Conservation (phyloP, 2,113 vertebrate genomes). For the crab-eating macaque (Macaca fascicularis) region DNA sequence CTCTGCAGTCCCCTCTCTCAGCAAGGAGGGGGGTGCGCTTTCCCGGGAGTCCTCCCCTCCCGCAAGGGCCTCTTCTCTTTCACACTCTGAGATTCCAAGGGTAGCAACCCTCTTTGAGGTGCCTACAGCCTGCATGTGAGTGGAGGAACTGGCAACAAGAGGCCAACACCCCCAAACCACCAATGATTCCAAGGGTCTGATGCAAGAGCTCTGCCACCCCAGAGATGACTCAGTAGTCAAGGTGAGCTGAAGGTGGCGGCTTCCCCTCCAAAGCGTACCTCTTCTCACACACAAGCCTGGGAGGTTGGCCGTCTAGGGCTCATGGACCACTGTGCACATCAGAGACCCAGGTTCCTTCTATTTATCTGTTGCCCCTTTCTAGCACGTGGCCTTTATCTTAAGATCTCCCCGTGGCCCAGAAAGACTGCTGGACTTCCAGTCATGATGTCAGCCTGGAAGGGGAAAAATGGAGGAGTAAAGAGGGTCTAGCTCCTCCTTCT, state of each 20-base stretch:
- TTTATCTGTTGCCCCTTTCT: neutral
- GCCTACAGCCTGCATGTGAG: neutral
- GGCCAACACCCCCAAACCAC: neutral
- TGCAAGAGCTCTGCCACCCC: neutral
- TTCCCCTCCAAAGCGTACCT: neutral
- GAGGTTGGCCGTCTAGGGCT: neutral
- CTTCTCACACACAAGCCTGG: neutral
- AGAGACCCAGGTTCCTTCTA: neutral
- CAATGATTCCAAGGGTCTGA: neutral
- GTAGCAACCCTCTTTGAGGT: neutral
- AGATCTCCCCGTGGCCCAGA: neutral
- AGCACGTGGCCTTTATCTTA: neutral
- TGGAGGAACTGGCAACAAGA: neutral
- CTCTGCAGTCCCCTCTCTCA: neutral
- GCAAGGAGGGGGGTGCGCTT: neutral
- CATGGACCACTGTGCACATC: neutral
- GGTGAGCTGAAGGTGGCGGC: no score
- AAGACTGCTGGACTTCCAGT: neutral
- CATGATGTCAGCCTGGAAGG: neutral
- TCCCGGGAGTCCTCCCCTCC: rapidly evolving
- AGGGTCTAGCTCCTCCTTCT: neutral
- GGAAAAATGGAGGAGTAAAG: neutral
- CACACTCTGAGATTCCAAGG: neutral
- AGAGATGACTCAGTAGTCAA: neutral
- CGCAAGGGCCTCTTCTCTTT: neutral